Evolutionary conservation across 2,888 invertebrate genomes (phyloP).

Genomic region (Meteorus cinctellus): DNA sequence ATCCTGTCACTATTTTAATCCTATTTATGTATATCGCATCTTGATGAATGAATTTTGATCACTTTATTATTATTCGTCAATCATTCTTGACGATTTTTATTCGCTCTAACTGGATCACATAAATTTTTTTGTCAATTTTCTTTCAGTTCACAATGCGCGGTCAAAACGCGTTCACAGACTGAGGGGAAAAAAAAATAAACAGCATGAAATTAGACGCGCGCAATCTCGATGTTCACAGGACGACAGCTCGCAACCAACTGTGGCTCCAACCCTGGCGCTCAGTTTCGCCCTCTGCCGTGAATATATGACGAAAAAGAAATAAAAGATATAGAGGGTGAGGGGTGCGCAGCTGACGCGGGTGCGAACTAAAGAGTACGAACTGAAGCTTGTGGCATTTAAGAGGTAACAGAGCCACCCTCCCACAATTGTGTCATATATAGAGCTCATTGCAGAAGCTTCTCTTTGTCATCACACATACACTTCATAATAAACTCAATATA

Average conservation of each 20-base stretch:
- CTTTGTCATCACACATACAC: too few relatives aligned
- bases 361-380: not conserved
- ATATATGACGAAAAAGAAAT: not conserved
- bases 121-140: not conserved
- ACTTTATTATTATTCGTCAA: too few relatives aligned
- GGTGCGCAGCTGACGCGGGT: not conserved
- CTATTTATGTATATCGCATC: too few relatives aligned
- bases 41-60: too few relatives aligned
- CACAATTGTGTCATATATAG: not conserved
- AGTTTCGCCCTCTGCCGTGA: constrained; percentile 54
- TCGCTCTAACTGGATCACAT: not conserved
- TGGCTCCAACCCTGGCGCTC: constrained; percentile 62
- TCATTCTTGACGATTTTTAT: too few relatives aligned
- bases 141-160: too few relatives aligned
- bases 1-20: too few relatives aligned
- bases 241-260: constrained; percentile 70
- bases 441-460: not conserved
- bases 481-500: too few relatives aligned
- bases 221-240: constrained; percentile 58
- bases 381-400: constrained; percentile 6
- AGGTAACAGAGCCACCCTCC: not conserved
- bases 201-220: constrained; percentile 9
- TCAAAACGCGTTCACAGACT: not conserved
- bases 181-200: constrained; percentile 3
- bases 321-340: not conserved